Percentiles rank a stretch among this genome's conserved stretches.
Evolutionary conservation across 2,888 invertebrate genomes (phyloP).

Genomic region (Drosophila infuscata): DNA sequence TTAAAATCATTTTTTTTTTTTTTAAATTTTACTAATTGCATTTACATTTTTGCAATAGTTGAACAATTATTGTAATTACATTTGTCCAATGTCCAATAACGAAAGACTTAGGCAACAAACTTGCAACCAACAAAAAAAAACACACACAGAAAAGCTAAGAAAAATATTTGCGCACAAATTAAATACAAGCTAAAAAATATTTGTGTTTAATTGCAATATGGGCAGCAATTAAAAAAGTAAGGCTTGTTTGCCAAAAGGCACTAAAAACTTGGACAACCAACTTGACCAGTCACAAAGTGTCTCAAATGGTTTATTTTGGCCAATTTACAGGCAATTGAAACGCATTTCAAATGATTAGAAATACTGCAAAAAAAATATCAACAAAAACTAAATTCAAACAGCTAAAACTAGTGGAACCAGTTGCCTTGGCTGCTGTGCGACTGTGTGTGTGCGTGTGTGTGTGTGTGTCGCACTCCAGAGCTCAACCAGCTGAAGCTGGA

Average conservation of each 20-base stretch:
- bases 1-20: constrained; percentile 12
- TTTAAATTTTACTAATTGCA: constrained; percentile 46
- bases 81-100: constrained; percentile 29
- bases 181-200: constrained; percentile 65
- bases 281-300: constrained; percentile 47
- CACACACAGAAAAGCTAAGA: constrained; percentile 5
- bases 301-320: constrained; percentile 37
- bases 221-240: constrained; percentile 62
- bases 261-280: constrained; percentile 55
- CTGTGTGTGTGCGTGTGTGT: constrained; percentile 3
- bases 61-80: constrained; percentile 62
- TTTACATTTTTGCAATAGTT: constrained; percentile 54
- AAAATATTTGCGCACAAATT: constrained; percentile 64
- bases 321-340: constrained; percentile 68
- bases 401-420: constrained; percentile 71
- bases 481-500: constrained; percentile 18
- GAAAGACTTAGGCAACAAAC: constrained; percentile 43
- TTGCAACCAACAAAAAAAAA: background rate
- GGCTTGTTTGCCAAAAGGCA: constrained; percentile 31
- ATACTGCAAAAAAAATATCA: constrained; percentile 17
- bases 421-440: constrained; percentile 33
- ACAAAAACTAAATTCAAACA: constrained; percentile 40
- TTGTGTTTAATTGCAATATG: constrained; percentile 73
- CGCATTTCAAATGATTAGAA: constrained; percentile 67
- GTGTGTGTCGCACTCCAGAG: constrained; percentile 22